Evolutionary conservation across 2,888 invertebrate genomes (phyloP), one percentile per base, ranked within the genome.

Genomic region (Luperina testacea): DNA sequence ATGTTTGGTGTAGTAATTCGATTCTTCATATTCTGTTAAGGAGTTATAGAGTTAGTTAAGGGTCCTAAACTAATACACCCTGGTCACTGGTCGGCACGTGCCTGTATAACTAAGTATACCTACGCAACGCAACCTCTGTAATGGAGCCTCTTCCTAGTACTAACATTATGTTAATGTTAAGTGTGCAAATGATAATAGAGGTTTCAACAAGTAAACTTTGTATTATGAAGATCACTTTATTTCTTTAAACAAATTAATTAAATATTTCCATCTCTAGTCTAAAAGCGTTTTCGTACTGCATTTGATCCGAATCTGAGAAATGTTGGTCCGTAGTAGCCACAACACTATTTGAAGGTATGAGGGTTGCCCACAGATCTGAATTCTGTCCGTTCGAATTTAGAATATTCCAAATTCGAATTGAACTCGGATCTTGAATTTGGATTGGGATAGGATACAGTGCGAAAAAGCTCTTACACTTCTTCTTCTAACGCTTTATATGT

Each of bases 11-110:
- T 17, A 42, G 27, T 27, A 48, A 45, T 68, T 45, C 32, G 8
- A 69, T 20, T 32, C 27, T 51, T 69, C 20, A 48, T 32, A 51
- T 32, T 51, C 8, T 32, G 20, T 51, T 32, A 32, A 69, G 27
- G 20, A 69, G 13, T 32, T 32, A 15, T 9, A 53, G 5, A 51
- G 15, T 24, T 69, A 20, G 20, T 27, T 69, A 48, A 13, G 48
- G 20, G 48, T 69, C 27, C 27, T 27, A 20, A 70, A 32, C 32
- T 70, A 51, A 51, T 32, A 70, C 51, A 24, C 32, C 0, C 24
- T 51, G 84, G 48, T 17, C n/a, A 24, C 24, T n/a, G 53, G 24
- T 48, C 67, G n/a, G 71, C 65, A 81, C 53, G 24, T 64, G 20
- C 64, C 48, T 65, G 73, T 61, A 32, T 32, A 68, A 38, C 38